A percentile compares a stretch with the other conserved stretches of the same genome.
These are phyloP conservation scores for Bombyx mori DNA, from an alignment of 1,140 invertebrate genomes.

Conservation along the genomic window DNA sequence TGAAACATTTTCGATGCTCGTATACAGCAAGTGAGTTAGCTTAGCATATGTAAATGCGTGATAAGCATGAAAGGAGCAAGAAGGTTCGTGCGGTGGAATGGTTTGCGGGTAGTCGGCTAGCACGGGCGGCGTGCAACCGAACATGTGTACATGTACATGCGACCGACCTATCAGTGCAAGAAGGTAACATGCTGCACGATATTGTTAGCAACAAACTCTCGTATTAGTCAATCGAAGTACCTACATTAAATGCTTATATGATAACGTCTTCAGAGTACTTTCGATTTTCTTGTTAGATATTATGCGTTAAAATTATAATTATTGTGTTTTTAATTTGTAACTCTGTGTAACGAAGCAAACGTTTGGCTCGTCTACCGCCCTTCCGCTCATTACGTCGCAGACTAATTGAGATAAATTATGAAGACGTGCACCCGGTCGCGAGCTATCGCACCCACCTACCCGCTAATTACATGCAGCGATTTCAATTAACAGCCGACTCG, in stretches of 20 bases:
- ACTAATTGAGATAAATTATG: constrained; percentile 67
- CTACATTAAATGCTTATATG: no score
- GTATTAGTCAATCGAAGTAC: no score
- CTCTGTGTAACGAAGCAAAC: constrained; percentile 10
- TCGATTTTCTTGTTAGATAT: not conserved
- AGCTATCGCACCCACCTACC: constrained; percentile 47
- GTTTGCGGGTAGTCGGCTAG: constrained; percentile 10
- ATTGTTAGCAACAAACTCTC: no score
- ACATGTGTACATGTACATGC: not conserved
- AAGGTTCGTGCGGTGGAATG: constrained; percentile 19
- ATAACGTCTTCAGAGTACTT: no score
- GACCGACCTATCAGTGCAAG: not conserved
- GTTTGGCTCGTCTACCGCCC: constrained; percentile 22
- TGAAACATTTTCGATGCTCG: constrained; percentile 64
- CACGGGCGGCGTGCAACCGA: constrained; percentile 11
- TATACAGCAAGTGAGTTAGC: constrained; percentile 46
- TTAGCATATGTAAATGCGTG: constrained; percentile 64
- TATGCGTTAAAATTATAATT: not conserved
- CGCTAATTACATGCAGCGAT: constrained; percentile 58
- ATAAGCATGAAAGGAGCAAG: constrained; percentile 48
- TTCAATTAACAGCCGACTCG: constrained; percentile 44
- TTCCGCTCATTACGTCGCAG: constrained; percentile 56
- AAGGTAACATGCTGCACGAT: constrained; percentile 6
- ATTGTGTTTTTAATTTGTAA: not conserved
- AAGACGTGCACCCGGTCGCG: constrained; percentile 50